Conservation (phyloP, 2,113 vertebrate species). For the Charina bottae region DNA sequence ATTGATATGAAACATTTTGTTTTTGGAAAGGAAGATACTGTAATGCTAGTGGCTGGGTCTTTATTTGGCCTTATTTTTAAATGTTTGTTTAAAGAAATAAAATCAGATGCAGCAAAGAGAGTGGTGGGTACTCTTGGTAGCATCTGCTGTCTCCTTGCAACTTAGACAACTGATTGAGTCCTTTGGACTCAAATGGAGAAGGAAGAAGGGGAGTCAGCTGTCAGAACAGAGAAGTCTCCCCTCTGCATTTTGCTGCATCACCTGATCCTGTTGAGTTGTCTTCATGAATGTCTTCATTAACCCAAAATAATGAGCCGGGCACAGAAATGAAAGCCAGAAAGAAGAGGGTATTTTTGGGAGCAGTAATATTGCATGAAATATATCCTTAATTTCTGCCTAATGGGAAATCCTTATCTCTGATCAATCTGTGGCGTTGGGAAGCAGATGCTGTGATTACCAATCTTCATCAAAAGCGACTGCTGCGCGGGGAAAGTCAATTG, state of each 20-base stretch:
- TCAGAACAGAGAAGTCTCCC: not conserved
- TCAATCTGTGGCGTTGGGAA: conserved; percentile 65
- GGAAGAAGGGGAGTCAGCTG: not conserved
- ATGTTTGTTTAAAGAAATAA: not conserved
- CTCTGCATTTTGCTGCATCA: not conserved
- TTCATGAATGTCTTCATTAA: conserved; percentile 28
- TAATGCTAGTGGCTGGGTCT: not conserved
- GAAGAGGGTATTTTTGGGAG: conserved; percentile 53
- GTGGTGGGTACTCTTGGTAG: not conserved
- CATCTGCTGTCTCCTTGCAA: not conserved
- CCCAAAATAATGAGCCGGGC: not conserved
- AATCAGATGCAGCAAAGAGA: not conserved
- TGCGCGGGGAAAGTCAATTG: conserved; percentile 60
- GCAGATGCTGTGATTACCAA: conserved; percentile 56
- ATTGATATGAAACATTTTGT: not conserved
- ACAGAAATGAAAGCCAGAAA: conserved; percentile 23
- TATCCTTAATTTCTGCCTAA: conserved; percentile 71
- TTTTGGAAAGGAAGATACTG: not conserved
- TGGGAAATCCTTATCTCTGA: conserved; percentile 72
- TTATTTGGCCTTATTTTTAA: not conserved
- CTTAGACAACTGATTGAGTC: not conserved
- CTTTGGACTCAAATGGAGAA: not conserved
- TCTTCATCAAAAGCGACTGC: conserved; percentile 67
- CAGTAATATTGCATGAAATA: conserved; percentile 69
- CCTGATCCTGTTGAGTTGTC: not conserved